A percentile compares a stretch with the other conserved stretches of the same genome.
Conservation (phyloP, 2,888 invertebrate genomes). For the Myopa testacea region DNA sequence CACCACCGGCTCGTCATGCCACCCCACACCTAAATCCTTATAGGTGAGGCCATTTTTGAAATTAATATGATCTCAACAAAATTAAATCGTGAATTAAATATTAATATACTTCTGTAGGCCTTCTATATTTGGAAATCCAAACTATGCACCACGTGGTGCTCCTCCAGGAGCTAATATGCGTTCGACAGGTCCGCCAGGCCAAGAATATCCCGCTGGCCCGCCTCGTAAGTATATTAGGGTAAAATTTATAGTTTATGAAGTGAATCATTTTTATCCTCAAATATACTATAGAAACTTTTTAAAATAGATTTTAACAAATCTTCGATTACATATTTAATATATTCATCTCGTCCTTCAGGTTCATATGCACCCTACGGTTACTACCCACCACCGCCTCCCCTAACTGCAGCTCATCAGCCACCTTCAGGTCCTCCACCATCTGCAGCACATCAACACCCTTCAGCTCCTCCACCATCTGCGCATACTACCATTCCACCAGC, state of each 20-base stretch:
- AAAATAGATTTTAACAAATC: too few relatives aligned
- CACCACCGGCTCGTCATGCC: constrained; percentile 63
- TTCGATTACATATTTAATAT: background rate
- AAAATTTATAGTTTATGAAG: background rate
- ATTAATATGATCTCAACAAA: background rate
- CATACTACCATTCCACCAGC: constrained; percentile 42
- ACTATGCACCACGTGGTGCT: constrained; percentile 60
- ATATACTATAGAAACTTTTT: background rate
- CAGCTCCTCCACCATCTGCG: constrained; percentile 38
- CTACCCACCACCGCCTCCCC: constrained; percentile 63
- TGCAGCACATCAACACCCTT: constrained; percentile 25
- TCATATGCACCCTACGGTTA: constrained; percentile 60
- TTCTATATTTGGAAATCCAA: constrained; percentile 65
- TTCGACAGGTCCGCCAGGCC: constrained; percentile 48
- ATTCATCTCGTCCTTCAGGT: constrained; percentile 8
- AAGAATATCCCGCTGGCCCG: constrained; percentile 59
- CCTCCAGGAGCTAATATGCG: constrained; percentile 53
- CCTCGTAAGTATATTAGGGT: constrained; percentile 56
- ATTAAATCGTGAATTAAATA: background rate
- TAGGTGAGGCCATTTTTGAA: constrained; percentile 52
- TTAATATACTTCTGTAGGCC: constrained; percentile 51
- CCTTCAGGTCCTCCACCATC: constrained; percentile 36
- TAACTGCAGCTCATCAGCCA: constrained; percentile 51
- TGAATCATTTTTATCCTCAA: background rate
- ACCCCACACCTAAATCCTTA: constrained; percentile 64